Evolutionary conservation across 1,140 invertebrate genomes (phyloP), one percentile per base, ranked within the genome.

Genomic region (Arctopsyche grandis): DNA sequence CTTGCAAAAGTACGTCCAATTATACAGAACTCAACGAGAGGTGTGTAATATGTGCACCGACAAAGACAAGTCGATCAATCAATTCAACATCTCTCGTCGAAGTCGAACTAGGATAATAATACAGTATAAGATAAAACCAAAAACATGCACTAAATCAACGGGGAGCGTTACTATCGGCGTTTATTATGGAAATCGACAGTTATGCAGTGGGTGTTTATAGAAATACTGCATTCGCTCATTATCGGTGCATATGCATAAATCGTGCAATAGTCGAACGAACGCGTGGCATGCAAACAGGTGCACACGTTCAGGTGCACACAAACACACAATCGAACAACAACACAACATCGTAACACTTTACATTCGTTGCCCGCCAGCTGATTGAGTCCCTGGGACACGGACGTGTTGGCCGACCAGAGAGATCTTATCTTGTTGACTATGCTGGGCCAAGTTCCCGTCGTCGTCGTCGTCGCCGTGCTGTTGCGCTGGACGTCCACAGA

Each of bases 361-460:
- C 21, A 77, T 76, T 76, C 26, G 58, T 77, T 91, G 90, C 90
- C 90, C 88, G 90, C 90, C 79, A 95, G 90, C 87, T 94, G 94
- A 90, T 95, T 95, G 83, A 95, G 90, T 83, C 94, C 94, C 85
- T 90, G 91, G 48, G 92, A 89, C 69, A 91, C 91, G 63, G 90
- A 92, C 21, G 92, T 91, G 81, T 93, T 93, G 81, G 91, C 91
- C 81, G 91, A 93, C 94, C 94, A 96, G 75, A 96, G 87, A 10
- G 94, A 95, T 84, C 94, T 93, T 85, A 96, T 96, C 90, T 96
- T 96, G 84, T 93, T 93, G 83, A 96, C 93, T 80, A 94, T 86
- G 69, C 93, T 93, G 24, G 93, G 93, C 92, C 94, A 94, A 82
- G 92, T 90, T 24, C 91, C 89, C 71, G 90, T 89, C 83, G 80